A percentile compares a stretch with the other conserved stretches of the same genome.
Conservation (phyloP, 37 sponge, comb jelly and placozoan species). For the Cliona cf. orientalis region DNA sequence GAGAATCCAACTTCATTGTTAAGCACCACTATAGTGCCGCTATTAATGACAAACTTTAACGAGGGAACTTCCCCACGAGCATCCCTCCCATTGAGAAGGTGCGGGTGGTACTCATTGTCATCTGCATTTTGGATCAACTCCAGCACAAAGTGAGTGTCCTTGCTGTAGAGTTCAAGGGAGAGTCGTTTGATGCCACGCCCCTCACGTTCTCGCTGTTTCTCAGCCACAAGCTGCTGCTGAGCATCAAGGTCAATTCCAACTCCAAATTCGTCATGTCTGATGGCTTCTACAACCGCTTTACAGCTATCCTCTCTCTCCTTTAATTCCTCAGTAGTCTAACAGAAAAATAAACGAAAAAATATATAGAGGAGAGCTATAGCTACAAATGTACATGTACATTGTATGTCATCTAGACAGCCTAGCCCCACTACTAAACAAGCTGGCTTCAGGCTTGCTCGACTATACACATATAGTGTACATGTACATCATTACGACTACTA, state of each 20-base stretch:
- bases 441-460: too few species aligned
- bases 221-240: conserved; percentile 25
- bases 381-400: too few species aligned
- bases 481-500: too few species aligned
- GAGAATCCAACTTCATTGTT: conserved; percentile 76
- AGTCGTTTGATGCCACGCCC: conserved; percentile 66
- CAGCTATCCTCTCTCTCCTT: conserved; percentile 11
- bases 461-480: too few species aligned
- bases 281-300: conserved; percentile 27
- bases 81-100: not conserved
- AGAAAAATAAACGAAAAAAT: too few species aligned
- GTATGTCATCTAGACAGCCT: too few species aligned
- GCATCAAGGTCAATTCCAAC: conserved; percentile 51
- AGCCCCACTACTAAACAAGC: too few species aligned
- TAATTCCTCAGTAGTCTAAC: too few species aligned
- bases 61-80: conserved; percentile 32
- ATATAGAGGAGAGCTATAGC: too few species aligned
- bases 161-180: conserved; percentile 73
- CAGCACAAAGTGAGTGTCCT: conserved; percentile 81
- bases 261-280: conserved; percentile 65
- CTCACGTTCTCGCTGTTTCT: conserved; percentile 55
- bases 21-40: conserved; percentile 23
- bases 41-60: conserved; percentile 51
- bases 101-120: conserved; percentile 56
- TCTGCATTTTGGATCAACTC: conserved; percentile 80